Evolutionary conservation across 2,797 vertebrate species (phyloP).

Genomic region (Erithacus rubecula): DNA sequence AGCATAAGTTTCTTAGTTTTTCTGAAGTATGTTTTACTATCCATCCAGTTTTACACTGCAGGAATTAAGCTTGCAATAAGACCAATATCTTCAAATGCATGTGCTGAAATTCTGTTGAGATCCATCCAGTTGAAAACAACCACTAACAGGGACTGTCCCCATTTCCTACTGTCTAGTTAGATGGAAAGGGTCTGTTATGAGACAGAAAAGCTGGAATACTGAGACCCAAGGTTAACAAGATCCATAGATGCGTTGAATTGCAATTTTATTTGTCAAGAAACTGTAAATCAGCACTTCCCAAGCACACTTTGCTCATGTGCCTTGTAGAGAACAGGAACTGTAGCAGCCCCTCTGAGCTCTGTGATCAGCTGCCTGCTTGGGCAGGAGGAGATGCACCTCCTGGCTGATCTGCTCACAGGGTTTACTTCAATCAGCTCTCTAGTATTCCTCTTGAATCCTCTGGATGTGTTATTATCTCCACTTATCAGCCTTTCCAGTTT

Average conservation of each 20-base stretch:
- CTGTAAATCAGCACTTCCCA: rapidly evolving
- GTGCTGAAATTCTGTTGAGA: background rate
- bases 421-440: background rate
- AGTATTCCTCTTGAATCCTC: background rate
- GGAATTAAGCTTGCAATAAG: background rate
- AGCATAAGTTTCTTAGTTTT: background rate
- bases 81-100: background rate
- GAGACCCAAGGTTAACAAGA: background rate
- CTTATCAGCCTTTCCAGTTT: background rate
- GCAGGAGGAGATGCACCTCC: background rate
- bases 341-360: background rate
- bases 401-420: background rate
- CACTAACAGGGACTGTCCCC: background rate
- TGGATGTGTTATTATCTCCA: background rate
- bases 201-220: background rate
- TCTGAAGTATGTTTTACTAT: background rate
- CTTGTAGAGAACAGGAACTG: background rate
- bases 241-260: background rate
- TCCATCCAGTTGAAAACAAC: background rate
- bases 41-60: background rate
- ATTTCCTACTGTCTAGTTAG: background rate
- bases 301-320: background rate
- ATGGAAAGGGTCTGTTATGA: background rate
- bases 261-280: background rate
- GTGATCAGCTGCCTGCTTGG: background rate